These are phyloP conservation scores for Noctilio leporinus DNA, from an alignment of 2,113 vertebrate species.

Conservation along the genomic window DNA sequence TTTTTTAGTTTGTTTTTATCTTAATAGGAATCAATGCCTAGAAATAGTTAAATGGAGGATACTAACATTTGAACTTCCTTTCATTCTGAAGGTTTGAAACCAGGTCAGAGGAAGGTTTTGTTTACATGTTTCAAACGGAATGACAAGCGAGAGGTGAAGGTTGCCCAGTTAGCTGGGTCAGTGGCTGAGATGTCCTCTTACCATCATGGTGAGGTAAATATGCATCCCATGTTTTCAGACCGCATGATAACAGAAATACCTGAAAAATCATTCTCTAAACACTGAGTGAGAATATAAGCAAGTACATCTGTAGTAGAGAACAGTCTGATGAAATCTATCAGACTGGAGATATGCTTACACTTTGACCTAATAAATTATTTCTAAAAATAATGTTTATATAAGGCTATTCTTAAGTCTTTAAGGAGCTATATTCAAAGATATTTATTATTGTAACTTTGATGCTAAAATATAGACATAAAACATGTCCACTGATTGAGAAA, in stretches of 20 bases:
- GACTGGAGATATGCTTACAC: neutral
- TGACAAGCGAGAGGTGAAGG: slow-evolving; percentile 97
- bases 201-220: slow-evolving; percentile 95
- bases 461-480: slow-evolving; percentile 2
- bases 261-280: neutral
- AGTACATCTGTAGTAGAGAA: neutral
- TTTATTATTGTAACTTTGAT: neutral
- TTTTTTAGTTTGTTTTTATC: slow-evolving; percentile 32
- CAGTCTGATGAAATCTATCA: neutral
- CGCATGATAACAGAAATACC: neutral
- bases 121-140: slow-evolving; percentile 96
- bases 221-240: neutral
- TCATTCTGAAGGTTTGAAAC: slow-evolving; percentile 88
- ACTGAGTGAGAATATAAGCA: neutral
- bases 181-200: slow-evolving; percentile 99
- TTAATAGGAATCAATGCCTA: neutral
- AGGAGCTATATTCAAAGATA: neutral
- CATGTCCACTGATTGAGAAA: neutral
- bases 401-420: neutral
- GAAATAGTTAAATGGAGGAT: slow-evolving; percentile 16
- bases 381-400: slow-evolving; percentile 12
- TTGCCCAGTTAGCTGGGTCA: slow-evolving; percentile 96
- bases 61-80: slow-evolving; percentile 1
- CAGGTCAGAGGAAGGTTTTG: slow-evolving; percentile 96
- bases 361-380: slow-evolving; percentile 16